Percentiles rank a stretch among this genome's conserved stretches.
phyloP scores from a whole-genome alignment of 2,888 invertebrate genomes.

The Syritta pipiens region DNA sequence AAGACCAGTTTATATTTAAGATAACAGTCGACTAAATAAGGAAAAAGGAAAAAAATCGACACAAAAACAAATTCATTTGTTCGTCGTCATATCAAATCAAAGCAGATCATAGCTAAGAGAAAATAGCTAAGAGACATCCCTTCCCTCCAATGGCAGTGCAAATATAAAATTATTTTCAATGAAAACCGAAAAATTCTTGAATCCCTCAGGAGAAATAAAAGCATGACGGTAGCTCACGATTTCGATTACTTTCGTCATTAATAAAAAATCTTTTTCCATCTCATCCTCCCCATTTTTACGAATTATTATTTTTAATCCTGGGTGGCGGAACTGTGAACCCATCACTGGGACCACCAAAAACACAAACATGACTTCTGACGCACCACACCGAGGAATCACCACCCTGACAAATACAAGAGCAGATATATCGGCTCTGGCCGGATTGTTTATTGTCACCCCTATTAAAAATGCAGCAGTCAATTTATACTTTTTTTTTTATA shows the following conservation, averaged over 20 bases:
- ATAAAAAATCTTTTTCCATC: constrained; percentile 21
- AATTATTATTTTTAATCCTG: constrained; percentile 26
- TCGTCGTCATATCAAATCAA: too few species aligned
- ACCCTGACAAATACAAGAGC: constrained; percentile 4
- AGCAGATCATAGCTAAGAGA: too few species aligned
- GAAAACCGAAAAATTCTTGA: too few species aligned
- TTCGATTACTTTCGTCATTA: constrained; percentile 35
- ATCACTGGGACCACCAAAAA: constrained; percentile 25
- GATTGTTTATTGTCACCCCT: constrained; percentile 43
- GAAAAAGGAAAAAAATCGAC: too few species aligned
- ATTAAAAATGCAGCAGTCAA: constrained; percentile 31
- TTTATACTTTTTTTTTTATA: not conserved
- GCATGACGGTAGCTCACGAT: too few species aligned
- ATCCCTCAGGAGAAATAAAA: too few species aligned
- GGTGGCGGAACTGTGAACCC: constrained; percentile 20
- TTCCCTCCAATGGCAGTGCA: too few species aligned
- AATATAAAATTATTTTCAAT: too few species aligned
- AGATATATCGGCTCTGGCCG: not conserved
- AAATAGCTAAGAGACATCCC: too few species aligned
- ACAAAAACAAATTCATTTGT: too few species aligned
- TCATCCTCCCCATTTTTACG: not conserved
- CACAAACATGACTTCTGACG: constrained; percentile 33
- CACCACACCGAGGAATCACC: constrained; percentile 8
- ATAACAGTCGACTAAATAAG: too few species aligned
- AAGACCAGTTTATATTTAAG: too few species aligned